Percentiles rank a stretch among this genome's conserved stretches.
phyloP scores from a whole-genome alignment of 2,888 invertebrate species.

The Ormyrus rosae region DNA sequence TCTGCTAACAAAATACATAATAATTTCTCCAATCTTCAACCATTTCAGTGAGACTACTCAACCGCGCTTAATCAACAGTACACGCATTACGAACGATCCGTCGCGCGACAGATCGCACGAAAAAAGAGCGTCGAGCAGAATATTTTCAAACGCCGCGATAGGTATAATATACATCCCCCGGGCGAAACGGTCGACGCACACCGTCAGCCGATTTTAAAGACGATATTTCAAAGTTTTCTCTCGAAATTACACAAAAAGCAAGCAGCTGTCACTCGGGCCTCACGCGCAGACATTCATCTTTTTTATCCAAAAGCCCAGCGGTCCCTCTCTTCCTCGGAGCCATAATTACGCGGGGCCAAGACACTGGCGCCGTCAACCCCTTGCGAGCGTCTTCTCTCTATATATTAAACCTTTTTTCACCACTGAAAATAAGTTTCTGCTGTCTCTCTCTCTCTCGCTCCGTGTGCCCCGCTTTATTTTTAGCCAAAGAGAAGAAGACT shows the following conservation, averaged over 20 bases:
- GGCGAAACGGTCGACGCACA: neutral
- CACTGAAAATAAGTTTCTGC: slow-evolving; percentile 54
- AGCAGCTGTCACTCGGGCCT: slow-evolving; percentile 55
- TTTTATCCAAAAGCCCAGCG: slow-evolving; percentile 51
- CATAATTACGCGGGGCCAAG: slow-evolving; percentile 53
- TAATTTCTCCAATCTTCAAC: too few relatives aligned
- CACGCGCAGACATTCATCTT: slow-evolving; percentile 55
- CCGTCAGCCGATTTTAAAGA: slow-evolving; percentile 49
- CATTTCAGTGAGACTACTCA: too few relatives aligned
- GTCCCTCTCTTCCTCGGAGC: neutral
- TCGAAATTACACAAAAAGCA: slow-evolving; percentile 50
- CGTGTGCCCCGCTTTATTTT: slow-evolving; percentile 43
- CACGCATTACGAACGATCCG: too few relatives aligned
- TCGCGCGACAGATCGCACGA: neutral
- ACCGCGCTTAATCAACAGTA: too few relatives aligned
- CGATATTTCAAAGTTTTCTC: slow-evolving; percentile 50
- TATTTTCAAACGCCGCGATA: neutral
- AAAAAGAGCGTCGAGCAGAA: slow-evolving; percentile 16
- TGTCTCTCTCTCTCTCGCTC: slow-evolving; percentile 47
- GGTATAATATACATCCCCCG: too few relatives aligned
- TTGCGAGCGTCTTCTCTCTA: slow-evolving; percentile 41
- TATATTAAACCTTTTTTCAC: slow-evolving; percentile 52
- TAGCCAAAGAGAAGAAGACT: slow-evolving; percentile 32
- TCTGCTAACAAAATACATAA: too few relatives aligned
- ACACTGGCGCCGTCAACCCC: slow-evolving; percentile 55